Conservation (phyloP, 2,113 vertebrate species). For the Mellivora capensis region DNA sequence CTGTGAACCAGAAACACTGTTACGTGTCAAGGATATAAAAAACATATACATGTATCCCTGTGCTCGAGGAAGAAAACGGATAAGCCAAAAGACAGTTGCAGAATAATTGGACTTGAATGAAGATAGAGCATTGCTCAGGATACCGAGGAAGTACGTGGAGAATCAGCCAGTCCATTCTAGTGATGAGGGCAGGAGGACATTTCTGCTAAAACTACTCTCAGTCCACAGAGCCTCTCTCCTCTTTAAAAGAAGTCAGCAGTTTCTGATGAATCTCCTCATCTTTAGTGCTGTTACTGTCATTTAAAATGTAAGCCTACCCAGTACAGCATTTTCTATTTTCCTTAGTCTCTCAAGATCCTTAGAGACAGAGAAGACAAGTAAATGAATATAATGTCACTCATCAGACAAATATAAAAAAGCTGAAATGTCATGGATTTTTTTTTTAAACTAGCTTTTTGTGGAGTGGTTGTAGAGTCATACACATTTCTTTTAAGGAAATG, state of each 20-base stretch:
- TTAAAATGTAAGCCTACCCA: conserved; percentile 19
- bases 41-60: not conserved
- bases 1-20: not conserved
- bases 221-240: not conserved
- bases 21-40: not conserved
- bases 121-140: not conserved
- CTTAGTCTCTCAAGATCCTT: not conserved
- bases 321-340: not conserved
- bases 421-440: not conserved
- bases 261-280: not conserved
- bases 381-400: not conserved
- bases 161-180: too few species aligned
- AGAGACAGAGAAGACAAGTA: not conserved
- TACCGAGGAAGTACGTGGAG: not conserved
- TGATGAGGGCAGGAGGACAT: not conserved
- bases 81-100: not conserved
- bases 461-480: not conserved
- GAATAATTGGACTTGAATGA: not conserved
- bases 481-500: conserved; percentile 7
- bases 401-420: not conserved
- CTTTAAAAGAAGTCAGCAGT: not conserved
- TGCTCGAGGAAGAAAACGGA: not conserved
- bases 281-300: not conserved
- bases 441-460: not conserved
- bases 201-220: not conserved